Evolutionary conservation across 2,888 invertebrate genomes (phyloP), one percentile per base, ranked within the genome.

Genomic region (Ormyrus thymus): DNA sequence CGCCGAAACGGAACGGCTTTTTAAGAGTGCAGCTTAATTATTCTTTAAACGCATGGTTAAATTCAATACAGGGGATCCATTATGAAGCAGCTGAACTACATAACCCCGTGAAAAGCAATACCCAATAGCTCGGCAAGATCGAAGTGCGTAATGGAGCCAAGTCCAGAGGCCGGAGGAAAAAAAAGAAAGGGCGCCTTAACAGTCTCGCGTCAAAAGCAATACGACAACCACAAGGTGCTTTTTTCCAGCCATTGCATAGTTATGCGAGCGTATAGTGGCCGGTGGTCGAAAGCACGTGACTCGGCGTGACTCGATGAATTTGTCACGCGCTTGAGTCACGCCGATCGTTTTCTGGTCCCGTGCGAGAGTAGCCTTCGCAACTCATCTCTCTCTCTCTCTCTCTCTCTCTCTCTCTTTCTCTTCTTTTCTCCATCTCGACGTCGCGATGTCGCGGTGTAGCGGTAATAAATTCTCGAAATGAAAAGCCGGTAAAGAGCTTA

Each of bases 241-340:
- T 64, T 68, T 78, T 73, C 50, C 78, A 71, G 51, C 73, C 53
- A 65, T 65, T 48, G 48, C 43, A 64, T 11, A 62, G 59, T 50
- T 58, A 48, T 66, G 65, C 11, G 55, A 71, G n/a, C 58, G 53
- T 51, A 48, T 82, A 84, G 83, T 84, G 84, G 84, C 85, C 85
- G 72, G 72, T 78, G 77, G 72, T 78, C 83, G 81, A 78, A 80
- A 84, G 83, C 87, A 84, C 86, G 86, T 86, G 86, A 88, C 84
- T 76, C 84, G 83, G 82, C 86, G 87, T 86, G 86, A 86, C 87
- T 86, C 84, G 86, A 87, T 87, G 86, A 84, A 88, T 89, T 89
- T 87, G 88, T 87, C 87, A 87, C 86, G 87, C 85, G 83, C 84
- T 84, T 83, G 82, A 82, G 83, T 83, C 82, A 84, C 83, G 84